These are phyloP conservation scores for Thalassoma bifasciatum DNA, from an alignment of 2,113 vertebrate species.

Conservation along the genomic window DNA sequence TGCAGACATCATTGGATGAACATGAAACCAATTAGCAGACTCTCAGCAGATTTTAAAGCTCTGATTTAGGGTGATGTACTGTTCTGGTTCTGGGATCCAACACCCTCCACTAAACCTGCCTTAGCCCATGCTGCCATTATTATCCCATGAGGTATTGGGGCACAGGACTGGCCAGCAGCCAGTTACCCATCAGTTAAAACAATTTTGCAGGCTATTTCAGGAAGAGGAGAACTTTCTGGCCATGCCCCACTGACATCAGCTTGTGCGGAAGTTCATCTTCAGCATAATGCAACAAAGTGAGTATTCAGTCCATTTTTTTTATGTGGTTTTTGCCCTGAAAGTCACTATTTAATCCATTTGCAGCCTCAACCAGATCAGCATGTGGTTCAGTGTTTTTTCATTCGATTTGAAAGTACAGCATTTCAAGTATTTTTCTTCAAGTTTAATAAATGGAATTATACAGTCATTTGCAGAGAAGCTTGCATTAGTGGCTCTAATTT, in stretches of 20 bases:
- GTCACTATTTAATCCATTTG: conserved; percentile 12
- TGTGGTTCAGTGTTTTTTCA: conserved; percentile 27
- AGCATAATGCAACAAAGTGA: conserved; percentile 33
- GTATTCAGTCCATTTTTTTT: no score
- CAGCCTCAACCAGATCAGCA: conserved; percentile 4
- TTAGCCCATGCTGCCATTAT: conserved; percentile 73
- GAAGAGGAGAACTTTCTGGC: conserved; percentile 71
- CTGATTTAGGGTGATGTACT: conserved; percentile 76
- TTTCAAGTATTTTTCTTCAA: conserved; percentile 30
- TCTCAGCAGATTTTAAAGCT: conserved; percentile 75
- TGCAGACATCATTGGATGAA: conserved; percentile 78
- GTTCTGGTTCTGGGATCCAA: conserved; percentile 73
- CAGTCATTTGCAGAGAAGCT: conserved; percentile 22
- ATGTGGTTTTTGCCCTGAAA: no score
- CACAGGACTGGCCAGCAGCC: conserved; percentile 80
- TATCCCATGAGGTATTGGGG: conserved; percentile 80
- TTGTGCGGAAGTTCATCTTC: conserved; percentile 72
- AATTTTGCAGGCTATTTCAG: conserved; percentile 84
- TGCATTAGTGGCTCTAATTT: conserved; percentile 54
- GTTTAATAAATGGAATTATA: conserved; percentile 34
- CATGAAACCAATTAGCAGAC: conserved; percentile 80
- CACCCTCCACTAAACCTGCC: conserved; percentile 73
- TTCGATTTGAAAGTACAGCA: conserved; percentile 12
- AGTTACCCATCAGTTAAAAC: conserved; percentile 83
- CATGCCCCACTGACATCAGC: conserved; percentile 36